A percentile compares a stretch with the other conserved stretches of the same genome.
Evolutionary conservation across 1,140 invertebrate species (phyloP).

Genomic region (Euwallacea fornicatus): DNA sequence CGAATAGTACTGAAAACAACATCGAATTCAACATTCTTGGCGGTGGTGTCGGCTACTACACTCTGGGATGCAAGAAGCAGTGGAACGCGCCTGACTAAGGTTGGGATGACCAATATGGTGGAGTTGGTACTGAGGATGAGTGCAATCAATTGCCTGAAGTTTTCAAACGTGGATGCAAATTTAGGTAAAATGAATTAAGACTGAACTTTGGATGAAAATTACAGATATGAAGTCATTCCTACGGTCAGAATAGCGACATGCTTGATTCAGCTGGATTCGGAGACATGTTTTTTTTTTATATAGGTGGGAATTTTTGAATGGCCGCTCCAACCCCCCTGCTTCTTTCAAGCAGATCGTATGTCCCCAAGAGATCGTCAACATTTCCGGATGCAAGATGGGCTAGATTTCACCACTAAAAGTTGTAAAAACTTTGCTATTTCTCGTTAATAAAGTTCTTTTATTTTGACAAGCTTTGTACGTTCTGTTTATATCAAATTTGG

Average conservation of each 20-base stretch:
- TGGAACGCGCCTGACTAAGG: slow-evolving; percentile 36
- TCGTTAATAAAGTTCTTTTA: neutral
- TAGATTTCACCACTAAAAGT: no score
- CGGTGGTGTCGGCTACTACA: slow-evolving; percentile 33
- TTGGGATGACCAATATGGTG: slow-evolving; percentile 34
- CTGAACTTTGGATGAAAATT: no score
- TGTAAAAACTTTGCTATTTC: neutral
- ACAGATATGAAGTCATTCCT: no score
- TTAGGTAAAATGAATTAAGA: no score
- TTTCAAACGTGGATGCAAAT: slow-evolving; percentile 33
- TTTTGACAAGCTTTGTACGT: neutral
- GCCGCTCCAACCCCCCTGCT: slow-evolving; percentile 27
- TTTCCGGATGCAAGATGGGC: slow-evolving; percentile 27
- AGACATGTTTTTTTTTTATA: neutral
- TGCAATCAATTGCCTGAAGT: slow-evolving; percentile 25
- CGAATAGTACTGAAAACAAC: slow-evolving; percentile 26
- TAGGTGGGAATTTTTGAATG: slow-evolving; percentile 25
- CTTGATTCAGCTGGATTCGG: no score
- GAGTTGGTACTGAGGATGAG: slow-evolving; percentile 25
- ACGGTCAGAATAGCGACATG: no score
- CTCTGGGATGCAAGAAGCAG: slow-evolving; percentile 25
- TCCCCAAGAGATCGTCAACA: slow-evolving; percentile 25
- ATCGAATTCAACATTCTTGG: slow-evolving; percentile 34
- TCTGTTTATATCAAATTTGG: no score
- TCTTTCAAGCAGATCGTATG: slow-evolving; percentile 25